Evolutionary conservation across 1,140 invertebrate genomes (phyloP), one percentile per base, ranked within the genome.

Genomic region (Acromyrmex charruanus): DNA sequence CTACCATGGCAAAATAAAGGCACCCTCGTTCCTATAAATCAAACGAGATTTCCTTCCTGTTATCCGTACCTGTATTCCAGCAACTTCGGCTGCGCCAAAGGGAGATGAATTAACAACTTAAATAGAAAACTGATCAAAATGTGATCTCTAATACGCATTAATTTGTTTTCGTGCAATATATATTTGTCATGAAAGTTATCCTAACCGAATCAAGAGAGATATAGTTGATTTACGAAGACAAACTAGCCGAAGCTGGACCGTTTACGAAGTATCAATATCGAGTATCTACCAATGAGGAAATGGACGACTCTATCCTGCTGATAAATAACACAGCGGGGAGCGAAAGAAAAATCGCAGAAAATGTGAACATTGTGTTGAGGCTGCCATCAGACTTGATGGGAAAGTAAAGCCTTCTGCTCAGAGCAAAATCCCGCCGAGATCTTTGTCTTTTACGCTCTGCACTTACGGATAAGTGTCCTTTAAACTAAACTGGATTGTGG

Each of bases 401-500:
- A 69, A 80, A 72, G 63, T 88, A 90, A 90, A 91, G 85, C 89
- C 77, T 88, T 74, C 75, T 82, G 88, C 85, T 89, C 89, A 86
- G 82, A 85, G 25, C 86, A 51, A 77, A 77, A 86, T 49, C 77
- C 77, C 80, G 39, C 28, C 44, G 81, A 88, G 21, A 53, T 66
- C 49, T 65, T 55, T 63, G 71, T 63, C 31, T 58, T 85, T 85
- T 68, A 77, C 31, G 39, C 55, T 65, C 59, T 25, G 39, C 63
- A 59, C 72, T 68, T 80, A 66, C 31, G 39, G 31, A 49, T 53
- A 63, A 85, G 58, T 53, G 74, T 85, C 63, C 79, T 84, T 44
- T 25, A 55, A 84, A 82, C 66, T 59, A 18, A 5, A 35, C 69
- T 51, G 28, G n/a, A 69, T 82, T n/a, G 77, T 49, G 25, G 21